Base-by-base conservation (phyloP, 2,888 invertebrate species). In the Galerucella nymphaeae region DNA sequence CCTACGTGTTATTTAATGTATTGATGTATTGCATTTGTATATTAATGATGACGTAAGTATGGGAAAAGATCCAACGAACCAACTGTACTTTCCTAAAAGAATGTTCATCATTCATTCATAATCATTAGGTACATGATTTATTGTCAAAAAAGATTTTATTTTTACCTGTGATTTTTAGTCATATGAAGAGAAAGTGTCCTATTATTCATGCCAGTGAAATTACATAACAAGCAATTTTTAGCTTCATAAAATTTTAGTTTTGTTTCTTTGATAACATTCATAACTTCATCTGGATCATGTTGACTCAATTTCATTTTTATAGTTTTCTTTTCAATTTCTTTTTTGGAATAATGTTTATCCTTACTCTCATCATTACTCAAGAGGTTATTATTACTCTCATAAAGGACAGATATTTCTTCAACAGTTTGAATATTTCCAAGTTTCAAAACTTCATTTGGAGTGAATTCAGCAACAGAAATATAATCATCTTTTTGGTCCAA, bases 151-250 rank as follows among this genome's bases (percentile, higher is more conserved):
- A 20, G 57, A 62, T 8, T 38, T 9, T 23, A 38, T 41, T 75
- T 77, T 78, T 78, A 85, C 85, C 82, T 82, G 75, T 85, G 85
- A 55, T 83, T 71, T 72, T 81, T 80, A 6, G 82, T 74, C 76
- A 85, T 81, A 66, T 85, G 85, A 8, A 82, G 71, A 14, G 83
- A 82, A 18, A 85, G 75, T 6, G 82, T 82, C 50, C 83, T 76
- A 42, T 76, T 71, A 66, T 80, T 80, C 20, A 74, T 78, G 0
- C 79, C 80, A 41, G 73, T 74, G 73, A 83, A 84, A 11, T 77
- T 78, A 74, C 85, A 85, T 38, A 80, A 71, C 18, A 79, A 77
- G 68, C 84, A 85, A 45, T 80, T 78, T 6, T 75, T 77, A 61
- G 79, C 79, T 69, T 72, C 76, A 55, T 75, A 78, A 70, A 78